Conservation (phyloP, 2,113 vertebrate species). For the Chloebia gouldiae region DNA sequence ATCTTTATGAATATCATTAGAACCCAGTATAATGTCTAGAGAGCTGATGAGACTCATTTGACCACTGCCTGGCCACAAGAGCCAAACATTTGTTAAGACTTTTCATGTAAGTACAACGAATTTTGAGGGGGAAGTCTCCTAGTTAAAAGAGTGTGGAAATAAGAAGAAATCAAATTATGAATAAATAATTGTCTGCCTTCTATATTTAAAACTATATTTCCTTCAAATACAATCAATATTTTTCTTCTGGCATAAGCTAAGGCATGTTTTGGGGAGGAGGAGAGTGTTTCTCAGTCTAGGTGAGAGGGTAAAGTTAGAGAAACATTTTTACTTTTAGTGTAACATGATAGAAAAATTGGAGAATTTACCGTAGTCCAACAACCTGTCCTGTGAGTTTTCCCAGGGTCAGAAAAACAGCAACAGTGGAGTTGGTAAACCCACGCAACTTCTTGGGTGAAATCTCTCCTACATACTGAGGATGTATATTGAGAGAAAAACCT, state of each 20-base stretch:
- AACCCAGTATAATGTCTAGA: conserved; percentile 22
- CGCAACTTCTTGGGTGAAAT: conserved; percentile 78
- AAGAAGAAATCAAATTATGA: neutral
- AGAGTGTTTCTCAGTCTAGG: neutral
- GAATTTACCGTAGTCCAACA: conserved; percentile 75
- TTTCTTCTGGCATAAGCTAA: neutral
- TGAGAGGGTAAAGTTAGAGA: neutral
- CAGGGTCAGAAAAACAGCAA: conserved; percentile 73
- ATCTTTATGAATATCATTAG: neutral
- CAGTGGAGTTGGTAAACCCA: conserved; percentile 74
- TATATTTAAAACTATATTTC: neutral
- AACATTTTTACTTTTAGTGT: neutral
- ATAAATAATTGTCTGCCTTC: neutral
- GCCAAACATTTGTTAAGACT: neutral
- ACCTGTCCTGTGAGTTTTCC: conserved; percentile 79
- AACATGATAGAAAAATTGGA: neutral
- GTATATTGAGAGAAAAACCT: conserved; percentile 78
- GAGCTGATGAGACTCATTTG: neutral
- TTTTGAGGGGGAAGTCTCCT: neutral
- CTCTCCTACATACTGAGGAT: conserved; percentile 80
- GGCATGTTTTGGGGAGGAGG: neutral
- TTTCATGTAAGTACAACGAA: neutral
- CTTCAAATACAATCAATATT: neutral
- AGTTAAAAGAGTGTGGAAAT: neutral
- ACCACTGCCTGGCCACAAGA: neutral